Evolutionary conservation across 2,797 vertebrate species (phyloP).

Genomic region (Gallinago nigripennis): DNA sequence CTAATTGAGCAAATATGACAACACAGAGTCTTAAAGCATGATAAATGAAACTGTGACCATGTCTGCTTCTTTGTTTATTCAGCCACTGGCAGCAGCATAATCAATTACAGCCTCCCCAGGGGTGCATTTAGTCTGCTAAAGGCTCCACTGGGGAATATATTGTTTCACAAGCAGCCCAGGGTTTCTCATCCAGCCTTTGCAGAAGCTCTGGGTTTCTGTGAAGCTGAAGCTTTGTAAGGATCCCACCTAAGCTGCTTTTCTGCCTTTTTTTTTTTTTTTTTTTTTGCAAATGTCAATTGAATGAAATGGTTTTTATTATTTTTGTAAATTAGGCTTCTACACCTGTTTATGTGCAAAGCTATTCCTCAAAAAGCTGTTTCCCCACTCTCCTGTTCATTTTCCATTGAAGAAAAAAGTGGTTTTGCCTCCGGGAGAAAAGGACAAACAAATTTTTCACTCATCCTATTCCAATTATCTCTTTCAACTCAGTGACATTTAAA

Average conservation of each 20-base stretch:
- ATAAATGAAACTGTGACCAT: not conserved
- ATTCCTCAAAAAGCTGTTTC: not conserved
- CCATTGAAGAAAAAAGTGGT: not conserved
- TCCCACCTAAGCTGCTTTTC: not conserved
- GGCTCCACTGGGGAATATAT: not conserved
- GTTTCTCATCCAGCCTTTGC: not conserved
- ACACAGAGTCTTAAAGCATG: not conserved
- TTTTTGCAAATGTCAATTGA: not conserved
- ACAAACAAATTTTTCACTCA: slow-evolving; percentile 1
- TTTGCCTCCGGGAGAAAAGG: slow-evolving; percentile 7
- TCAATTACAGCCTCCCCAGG: not conserved
- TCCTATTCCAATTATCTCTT: not conserved
- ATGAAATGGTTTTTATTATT: not conserved
- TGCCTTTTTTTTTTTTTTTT: not conserved
- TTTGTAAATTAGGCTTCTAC: not conserved
- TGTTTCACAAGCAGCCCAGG: not conserved
- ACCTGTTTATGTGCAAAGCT: not conserved
- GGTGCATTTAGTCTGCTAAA: not conserved
- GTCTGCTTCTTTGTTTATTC: not conserved
- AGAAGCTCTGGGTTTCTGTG: not conserved
- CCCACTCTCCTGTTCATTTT: not conserved
- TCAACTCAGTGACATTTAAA: not conserved
- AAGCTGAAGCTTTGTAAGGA: not conserved
- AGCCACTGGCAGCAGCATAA: not conserved
- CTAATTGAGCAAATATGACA: not conserved